These are phyloP conservation scores for Pardalotus punctatus DNA, from an alignment of 2,113 vertebrate genomes.

Conservation along the genomic window DNA sequence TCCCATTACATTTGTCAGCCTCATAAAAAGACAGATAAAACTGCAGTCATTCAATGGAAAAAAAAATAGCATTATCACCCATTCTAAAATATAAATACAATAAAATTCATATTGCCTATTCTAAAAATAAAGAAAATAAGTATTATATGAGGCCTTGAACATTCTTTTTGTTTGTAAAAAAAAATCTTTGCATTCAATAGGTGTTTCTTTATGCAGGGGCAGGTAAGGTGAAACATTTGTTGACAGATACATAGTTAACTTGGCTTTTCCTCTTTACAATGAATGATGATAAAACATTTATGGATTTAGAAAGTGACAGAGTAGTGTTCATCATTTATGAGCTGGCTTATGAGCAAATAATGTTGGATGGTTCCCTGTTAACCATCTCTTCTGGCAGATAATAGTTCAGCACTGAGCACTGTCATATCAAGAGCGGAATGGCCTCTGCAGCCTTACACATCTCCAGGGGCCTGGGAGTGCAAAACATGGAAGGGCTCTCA, in stretches of 20 bases:
- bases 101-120: background rate
- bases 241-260: background rate
- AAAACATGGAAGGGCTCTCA: background rate
- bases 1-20: background rate
- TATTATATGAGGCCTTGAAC: background rate
- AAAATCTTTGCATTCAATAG: background rate
- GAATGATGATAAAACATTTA: background rate
- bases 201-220: background rate
- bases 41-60: background rate
- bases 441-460: background rate
- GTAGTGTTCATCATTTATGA: background rate
- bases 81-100: background rate
- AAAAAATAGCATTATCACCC: background rate
- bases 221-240: background rate
- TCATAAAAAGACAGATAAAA: background rate
- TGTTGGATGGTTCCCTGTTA: background rate
- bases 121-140: background rate
- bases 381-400: background rate
- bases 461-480: background rate
- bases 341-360: background rate
- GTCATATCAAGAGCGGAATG: background rate
- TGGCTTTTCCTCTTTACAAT: background rate
- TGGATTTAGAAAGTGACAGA: background rate
- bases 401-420: accelerated
- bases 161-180: background rate